These are phyloP conservation scores for Megaptera novaeangliae DNA, from an alignment of 2,113 vertebrate species.

Conservation along the genomic window DNA sequence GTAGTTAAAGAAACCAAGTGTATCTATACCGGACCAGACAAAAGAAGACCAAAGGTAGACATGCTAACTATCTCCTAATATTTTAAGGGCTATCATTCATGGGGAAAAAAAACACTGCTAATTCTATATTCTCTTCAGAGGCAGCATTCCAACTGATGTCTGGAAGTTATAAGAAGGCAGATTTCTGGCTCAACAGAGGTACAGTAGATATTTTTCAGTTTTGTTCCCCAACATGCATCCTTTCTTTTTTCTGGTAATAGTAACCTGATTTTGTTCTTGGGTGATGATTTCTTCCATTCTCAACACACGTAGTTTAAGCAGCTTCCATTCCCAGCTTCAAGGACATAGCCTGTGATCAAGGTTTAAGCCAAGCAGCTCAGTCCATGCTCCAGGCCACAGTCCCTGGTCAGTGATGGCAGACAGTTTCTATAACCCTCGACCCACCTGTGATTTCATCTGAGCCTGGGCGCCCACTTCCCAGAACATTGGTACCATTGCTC, in stretches of 20 bases:
- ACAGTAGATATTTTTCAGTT: fast-evolving
- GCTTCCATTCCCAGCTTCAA: neutral
- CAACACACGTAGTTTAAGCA: neutral
- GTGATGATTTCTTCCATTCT: neutral
- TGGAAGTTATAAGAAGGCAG: neutral
- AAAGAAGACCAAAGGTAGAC: neutral
- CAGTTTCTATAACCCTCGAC: too few species aligned
- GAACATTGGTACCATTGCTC: neutral
- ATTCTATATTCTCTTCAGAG: neutral
- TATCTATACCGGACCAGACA: neutral
- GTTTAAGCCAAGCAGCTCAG: neutral
- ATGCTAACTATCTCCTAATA: neutral
- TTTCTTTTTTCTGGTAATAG: neutral
- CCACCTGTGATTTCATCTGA: neutral
- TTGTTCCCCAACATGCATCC: neutral
- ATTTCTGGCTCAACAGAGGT: neutral
- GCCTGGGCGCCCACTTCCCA: neutral
- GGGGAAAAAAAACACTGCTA: too few species aligned
- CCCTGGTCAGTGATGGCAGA: neutral
- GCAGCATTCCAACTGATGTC: neutral
- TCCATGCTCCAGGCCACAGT: neutral
- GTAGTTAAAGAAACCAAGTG: neutral
- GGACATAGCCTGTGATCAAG: neutral
- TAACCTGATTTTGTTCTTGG: neutral
- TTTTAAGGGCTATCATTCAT: neutral